phyloP scores from a whole-genome alignment of 2,888 invertebrate genomes.

The Orchestes rusci region DNA sequence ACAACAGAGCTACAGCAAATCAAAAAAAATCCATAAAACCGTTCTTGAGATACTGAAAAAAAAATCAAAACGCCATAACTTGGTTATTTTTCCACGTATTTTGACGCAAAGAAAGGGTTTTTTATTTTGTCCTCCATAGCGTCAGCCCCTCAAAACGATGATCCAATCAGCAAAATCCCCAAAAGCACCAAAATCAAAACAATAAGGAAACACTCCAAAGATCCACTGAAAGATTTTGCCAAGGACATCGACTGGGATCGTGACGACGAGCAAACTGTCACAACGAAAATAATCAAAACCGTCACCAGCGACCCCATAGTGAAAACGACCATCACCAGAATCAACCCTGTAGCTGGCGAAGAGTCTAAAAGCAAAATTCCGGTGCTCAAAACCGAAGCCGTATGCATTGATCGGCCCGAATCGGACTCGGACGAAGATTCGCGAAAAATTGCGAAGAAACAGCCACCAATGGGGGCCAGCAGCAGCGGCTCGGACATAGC shows the following conservation, averaged over 20 bases:
- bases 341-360: slow-evolving; percentile 13
- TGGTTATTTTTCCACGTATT: no score
- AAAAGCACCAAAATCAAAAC: slow-evolving; percentile 45
- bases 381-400: slow-evolving; percentile 40
- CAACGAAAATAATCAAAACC: slow-evolving; percentile 28
- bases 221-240: slow-evolving; percentile 44
- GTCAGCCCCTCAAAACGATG: no score
- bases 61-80: no score
- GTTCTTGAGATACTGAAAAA: no score
- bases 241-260: slow-evolving; percentile 45
- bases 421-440: slow-evolving; percentile 44
- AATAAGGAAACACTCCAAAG: slow-evolving; percentile 47
- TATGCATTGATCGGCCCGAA: slow-evolving; percentile 26
- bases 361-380: slow-evolving; percentile 45
- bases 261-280: slow-evolving; percentile 29
- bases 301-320: slow-evolving; percentile 35
- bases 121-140: no score
- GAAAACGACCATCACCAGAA: slow-evolving; percentile 40
- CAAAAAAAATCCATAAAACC: no score
- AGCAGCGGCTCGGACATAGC: slow-evolving; percentile 59
- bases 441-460: slow-evolving; percentile 32
- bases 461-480: slow-evolving; percentile 42
- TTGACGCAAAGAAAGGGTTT: no score
- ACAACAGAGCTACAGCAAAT: no score
- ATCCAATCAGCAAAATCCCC: slow-evolving; percentile 43